Evolutionary conservation across 2,113 vertebrate genomes (phyloP).

Genomic region (Saguinus imperator): DNA sequence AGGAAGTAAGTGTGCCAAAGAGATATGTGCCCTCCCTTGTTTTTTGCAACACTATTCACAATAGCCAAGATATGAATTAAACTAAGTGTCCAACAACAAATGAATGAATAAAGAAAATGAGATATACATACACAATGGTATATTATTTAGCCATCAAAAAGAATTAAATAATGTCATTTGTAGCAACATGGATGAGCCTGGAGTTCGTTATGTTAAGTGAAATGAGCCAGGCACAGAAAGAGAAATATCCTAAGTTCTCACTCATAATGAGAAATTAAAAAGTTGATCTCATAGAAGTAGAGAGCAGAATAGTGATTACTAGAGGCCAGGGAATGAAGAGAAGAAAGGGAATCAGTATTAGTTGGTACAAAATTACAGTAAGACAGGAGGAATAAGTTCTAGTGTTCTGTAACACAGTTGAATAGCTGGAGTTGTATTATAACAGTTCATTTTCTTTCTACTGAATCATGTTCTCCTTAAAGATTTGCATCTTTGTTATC

Average conservation of each 20-base stretch:
- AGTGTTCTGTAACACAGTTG: background rate
- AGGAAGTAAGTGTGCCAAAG: background rate
- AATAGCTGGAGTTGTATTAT: background rate
- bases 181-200: background rate
- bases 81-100: background rate
- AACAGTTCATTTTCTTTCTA: background rate
- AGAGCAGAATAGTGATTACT: background rate
- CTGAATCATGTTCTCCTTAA: background rate
- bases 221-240: background rate
- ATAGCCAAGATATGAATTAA: background rate
- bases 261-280: background rate
- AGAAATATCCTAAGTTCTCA: background rate
- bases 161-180: background rate
- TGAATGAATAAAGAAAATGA: background rate
- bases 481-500: background rate
- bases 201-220: background rate
- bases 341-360: background rate
- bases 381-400: background rate
- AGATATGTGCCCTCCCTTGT: background rate
- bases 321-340: background rate
- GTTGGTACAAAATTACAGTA: background rate
- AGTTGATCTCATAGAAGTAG: background rate
- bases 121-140: background rate
- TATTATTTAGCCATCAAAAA: background rate
- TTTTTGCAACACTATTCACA: background rate